Percentiles rank a stretch among this genome's conserved stretches.
Conservation (phyloP, 2,113 vertebrate species). For the Cinclus mexicanus region DNA sequence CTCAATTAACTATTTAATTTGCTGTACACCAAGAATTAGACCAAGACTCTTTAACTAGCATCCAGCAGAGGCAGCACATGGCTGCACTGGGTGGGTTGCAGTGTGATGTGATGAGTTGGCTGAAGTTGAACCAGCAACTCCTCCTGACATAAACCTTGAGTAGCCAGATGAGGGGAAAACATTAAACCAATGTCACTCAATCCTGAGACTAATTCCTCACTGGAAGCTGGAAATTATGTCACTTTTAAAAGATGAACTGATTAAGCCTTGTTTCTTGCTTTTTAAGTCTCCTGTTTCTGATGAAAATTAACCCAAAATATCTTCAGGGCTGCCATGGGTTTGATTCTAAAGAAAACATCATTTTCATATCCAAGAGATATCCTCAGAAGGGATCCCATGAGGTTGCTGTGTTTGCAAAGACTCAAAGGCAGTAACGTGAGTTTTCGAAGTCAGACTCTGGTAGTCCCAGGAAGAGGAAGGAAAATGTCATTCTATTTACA, state of each 20-base stretch:
- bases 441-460: not conserved
- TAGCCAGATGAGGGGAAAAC: not conserved
- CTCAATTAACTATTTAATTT: not conserved
- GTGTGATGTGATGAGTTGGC: accelerated
- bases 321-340: not conserved
- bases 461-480: not conserved
- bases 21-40: not conserved
- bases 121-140: not conserved
- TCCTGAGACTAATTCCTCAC: not conserved
- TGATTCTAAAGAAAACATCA: constrained; percentile 20
- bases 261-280: not conserved
- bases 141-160: not conserved
- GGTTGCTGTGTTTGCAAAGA: not conserved
- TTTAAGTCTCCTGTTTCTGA: not conserved
- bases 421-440: not conserved
- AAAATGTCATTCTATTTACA: not conserved
- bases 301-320: not conserved
- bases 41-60: not conserved
- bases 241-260: not conserved
- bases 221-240: not conserved
- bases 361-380: constrained; percentile 23
- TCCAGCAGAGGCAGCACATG: not conserved
- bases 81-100: not conserved
- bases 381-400: not conserved
- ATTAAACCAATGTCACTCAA: not conserved